Evolutionary conservation across 1,140 invertebrate species (phyloP).

Genomic region (Hyposmocoma kahamanoa): DNA sequence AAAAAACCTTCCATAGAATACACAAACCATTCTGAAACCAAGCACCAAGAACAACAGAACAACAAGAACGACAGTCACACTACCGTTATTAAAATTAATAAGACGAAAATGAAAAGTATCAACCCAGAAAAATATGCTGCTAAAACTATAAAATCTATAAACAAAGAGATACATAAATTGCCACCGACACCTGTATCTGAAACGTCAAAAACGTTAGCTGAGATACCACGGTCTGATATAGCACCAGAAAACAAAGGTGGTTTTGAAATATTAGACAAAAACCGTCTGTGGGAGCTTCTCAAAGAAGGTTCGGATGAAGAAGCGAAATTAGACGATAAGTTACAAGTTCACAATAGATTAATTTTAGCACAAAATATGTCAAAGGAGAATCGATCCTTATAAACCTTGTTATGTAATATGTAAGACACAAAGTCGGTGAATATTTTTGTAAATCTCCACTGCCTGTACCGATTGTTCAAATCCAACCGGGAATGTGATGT

Average conservation of each 20-base stretch:
- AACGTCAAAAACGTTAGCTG: slow-evolving; percentile 54
- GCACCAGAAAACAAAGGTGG: slow-evolving; percentile 73
- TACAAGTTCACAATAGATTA: slow-evolving; percentile 45
- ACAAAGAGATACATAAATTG: slow-evolving; percentile 73
- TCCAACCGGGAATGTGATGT: too few species aligned
- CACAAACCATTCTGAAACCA: slow-evolving; percentile 10
- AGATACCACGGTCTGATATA: slow-evolving; percentile 42
- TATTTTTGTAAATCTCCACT: slow-evolving; percentile 62
- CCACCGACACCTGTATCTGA: slow-evolving; percentile 66
- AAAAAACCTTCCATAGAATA: slow-evolving; percentile 36
- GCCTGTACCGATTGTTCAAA: slow-evolving; percentile 24
- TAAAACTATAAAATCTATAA: slow-evolving; percentile 70
- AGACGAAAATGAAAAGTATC: slow-evolving; percentile 31
- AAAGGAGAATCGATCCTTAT: slow-evolving; percentile 58
- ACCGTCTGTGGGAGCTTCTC: slow-evolving; percentile 75
- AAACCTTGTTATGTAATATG: slow-evolving; percentile 63
- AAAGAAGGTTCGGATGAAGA: slow-evolving; percentile 67
- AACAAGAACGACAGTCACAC: neutral
- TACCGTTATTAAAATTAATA: slow-evolving; percentile 25
- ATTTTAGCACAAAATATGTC: slow-evolving; percentile 30
- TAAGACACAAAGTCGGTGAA: slow-evolving; percentile 60
- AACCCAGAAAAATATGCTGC: slow-evolving; percentile 26
- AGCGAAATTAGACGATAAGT: slow-evolving; percentile 52
- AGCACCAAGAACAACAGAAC: neutral
- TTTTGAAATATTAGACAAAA: slow-evolving; percentile 75